Evolutionary conservation across 2,113 vertebrate species (phyloP), one percentile per base, ranked within the genome.

Genomic region (Podiceps cristatus): DNA sequence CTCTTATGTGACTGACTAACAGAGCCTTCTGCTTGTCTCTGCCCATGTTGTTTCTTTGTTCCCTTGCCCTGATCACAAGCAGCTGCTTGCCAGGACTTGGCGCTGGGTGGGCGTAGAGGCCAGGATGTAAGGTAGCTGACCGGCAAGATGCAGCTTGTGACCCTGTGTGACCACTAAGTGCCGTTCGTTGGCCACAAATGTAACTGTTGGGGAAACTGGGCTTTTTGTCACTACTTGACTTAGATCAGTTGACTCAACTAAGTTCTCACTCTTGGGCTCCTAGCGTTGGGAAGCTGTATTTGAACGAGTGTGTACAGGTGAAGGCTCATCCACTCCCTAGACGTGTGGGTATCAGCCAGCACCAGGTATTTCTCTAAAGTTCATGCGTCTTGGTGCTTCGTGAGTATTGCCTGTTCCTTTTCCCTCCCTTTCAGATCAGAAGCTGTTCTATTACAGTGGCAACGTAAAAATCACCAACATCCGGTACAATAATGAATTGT

Each of bases 371-470:
- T 93, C 58, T 80, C 62, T 80, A 5, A 79, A 86, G 53, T 75
- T 91, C 8, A 19, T 42, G 62, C 4, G 2, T 79, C 67, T 82
- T 40, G 18, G 11, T 86, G 29, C 58, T 83, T 77, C 42, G 11
- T 49, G 62, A 86, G 28, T 73, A 78, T 62, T 82, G 45, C 40
- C 50, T 93, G 7, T 93, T 87, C 16, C 37, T 95, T 86, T 96
- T 78, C 40, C 95, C 88, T 96, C 24, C 63, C 82, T 96, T 97
- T 49, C 93, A 98, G 98, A 97, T 95, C 90, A 96, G 94, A 98
- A 95, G 93, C 49, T 96, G 83, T 98, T 97, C 84, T 98, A 98
- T 96, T 98, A 98, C 89, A 98, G 74, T 11, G 92, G 95, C 93
- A 98, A 78, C 5, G 45, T 98, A 94, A 97, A 97, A 96, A 94